Evolutionary conservation across 1,140 invertebrate species (phyloP).

Genomic region (Atta cephalotes): DNA sequence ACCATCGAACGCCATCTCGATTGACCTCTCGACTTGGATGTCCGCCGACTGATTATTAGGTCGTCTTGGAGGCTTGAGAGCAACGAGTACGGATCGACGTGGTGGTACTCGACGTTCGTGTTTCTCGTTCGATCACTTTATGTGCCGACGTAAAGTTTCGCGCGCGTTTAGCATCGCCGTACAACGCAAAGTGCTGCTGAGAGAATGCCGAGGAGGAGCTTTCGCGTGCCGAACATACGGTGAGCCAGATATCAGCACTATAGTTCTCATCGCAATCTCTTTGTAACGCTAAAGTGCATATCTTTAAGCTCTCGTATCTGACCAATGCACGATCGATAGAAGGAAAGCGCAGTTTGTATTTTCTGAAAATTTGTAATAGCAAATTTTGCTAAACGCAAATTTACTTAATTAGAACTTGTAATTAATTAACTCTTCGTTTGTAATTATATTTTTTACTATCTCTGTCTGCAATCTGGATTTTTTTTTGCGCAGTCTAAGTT

Average conservation of each 20-base stretch:
- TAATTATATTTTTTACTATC: background rate
- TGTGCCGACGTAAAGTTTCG: constrained; percentile 38
- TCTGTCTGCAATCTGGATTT: too few relatives aligned
- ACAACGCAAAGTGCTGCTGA: constrained; percentile 22
- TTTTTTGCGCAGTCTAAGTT: too few relatives aligned
- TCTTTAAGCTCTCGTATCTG: constrained; percentile 6
- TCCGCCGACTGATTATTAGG: constrained; percentile 71
- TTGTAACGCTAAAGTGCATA: constrained; percentile 28
- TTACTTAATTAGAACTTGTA: background rate
- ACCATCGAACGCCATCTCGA: constrained; percentile 53
- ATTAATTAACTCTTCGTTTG: background rate
- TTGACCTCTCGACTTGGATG: constrained; percentile 42
- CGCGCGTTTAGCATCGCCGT: constrained; percentile 21
- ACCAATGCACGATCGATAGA: background rate
- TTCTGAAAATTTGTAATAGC: background rate
- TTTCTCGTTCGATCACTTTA: constrained; percentile 28
- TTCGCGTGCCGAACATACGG: constrained; percentile 30
- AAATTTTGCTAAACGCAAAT: background rate
- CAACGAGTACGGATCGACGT: constrained; percentile 11
- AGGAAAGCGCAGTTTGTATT: background rate
- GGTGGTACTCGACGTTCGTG: background rate
- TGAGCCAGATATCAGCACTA: constrained; percentile 1
- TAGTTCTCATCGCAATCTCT: constrained; percentile 39
- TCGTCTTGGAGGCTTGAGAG: constrained; percentile 41
- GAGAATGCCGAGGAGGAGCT: constrained; percentile 39